Evolutionary conservation across 2,113 vertebrate genomes (phyloP).

Genomic region (Tor tambroides): DNA sequence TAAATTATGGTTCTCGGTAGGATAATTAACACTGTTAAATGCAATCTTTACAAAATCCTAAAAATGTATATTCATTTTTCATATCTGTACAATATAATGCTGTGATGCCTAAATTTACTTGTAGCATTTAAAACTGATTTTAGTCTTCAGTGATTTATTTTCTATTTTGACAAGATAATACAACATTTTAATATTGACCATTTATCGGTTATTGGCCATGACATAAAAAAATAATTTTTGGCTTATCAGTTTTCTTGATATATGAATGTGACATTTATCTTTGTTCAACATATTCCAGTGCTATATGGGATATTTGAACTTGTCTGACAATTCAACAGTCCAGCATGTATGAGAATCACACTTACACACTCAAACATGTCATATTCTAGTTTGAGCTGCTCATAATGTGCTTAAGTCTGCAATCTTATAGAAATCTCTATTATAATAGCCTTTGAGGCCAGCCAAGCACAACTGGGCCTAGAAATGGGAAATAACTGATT

Average conservation of each 20-base stretch:
- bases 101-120: too few relatives aligned
- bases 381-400: neutral
- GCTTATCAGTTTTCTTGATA: neutral
- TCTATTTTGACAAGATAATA: too few relatives aligned
- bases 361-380: neutral
- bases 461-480: neutral
- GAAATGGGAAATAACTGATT: neutral
- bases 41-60: too few relatives aligned
- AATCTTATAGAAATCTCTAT: neutral
- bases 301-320: slow-evolving; percentile 7
- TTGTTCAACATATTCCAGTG: neutral
- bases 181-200: neutral
- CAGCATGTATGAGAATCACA: neutral
- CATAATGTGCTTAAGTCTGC: neutral
- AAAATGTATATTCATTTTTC: too few relatives aligned
- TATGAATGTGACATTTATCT: neutral
- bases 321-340: neutral
- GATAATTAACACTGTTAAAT: too few relatives aligned
- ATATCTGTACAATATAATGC: too few relatives aligned
- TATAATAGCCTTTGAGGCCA: neutral
- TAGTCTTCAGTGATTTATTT: too few relatives aligned
- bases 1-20: too few relatives aligned
- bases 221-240: neutral
- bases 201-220: neutral
- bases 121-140: too few relatives aligned